Base-by-base conservation (phyloP, 2,888 invertebrate species). In the Drosophila austrosaltans region DNA sequence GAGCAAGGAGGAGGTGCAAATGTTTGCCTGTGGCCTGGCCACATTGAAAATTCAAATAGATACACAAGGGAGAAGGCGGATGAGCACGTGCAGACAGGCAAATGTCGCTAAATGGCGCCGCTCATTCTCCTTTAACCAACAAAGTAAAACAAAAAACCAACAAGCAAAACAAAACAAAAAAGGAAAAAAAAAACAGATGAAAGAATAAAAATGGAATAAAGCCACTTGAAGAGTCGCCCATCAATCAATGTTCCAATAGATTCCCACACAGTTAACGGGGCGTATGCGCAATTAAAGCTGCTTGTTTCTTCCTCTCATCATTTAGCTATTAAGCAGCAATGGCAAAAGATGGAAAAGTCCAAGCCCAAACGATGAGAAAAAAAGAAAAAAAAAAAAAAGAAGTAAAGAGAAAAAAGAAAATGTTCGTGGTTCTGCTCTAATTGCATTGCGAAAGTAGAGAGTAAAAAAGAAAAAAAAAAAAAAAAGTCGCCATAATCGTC, bases 231-330 rank as follows among this genome's bases (percentile, higher is more conserved):
- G 36, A 60, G 61, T 25, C 39, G 53, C 42, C 65, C 75, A 77
- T 73, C 77, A 77, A 78, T 74, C 76, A 77, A 69, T 32, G 65
- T 65, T 65, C 65, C 53, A 44, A 32, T 53, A 48, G 22, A 48
- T 48, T 48, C 48, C 48, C 48, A 48, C 40, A 72, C 74, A 63
- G 60, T 70, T 71, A 69, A 78, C 77, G 69, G 72, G 76, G 78
- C 78, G 78, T 78, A 78, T 78, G 69, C 78, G 78, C 79, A 78
- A 78, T 78, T 78, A 78, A 78, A 73, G 79, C 69, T 48, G 63
- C 64, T 76, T 63, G 69, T 56, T 61, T 30, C 22, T 25, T 28
- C 22, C 16, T 28, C 63, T 53, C 54, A 59, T 53, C 76, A 69
- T 75, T 59, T 59, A 75, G 75, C 60, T 53, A 62, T 62, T 61